These are phyloP conservation scores for Sapajus apella DNA, from an alignment of 2,113 vertebrate species.

Conservation along the genomic window DNA sequence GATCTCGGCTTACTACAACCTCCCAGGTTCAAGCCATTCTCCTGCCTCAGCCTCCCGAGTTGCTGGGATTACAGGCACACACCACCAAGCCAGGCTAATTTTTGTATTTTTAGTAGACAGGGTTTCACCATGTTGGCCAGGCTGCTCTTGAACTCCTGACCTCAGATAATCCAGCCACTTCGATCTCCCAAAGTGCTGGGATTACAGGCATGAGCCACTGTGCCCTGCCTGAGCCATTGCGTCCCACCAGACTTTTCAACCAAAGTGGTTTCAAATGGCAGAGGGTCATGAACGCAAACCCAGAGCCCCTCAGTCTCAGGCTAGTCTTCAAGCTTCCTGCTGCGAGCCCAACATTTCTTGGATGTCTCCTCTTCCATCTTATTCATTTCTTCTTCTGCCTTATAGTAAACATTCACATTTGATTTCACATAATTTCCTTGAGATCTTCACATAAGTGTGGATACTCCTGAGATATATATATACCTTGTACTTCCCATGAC, in stretches of 20 bases:
- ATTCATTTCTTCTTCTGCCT: not conserved
- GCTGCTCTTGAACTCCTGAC: too few relatives aligned
- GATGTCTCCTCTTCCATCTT: not conserved
- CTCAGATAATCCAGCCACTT: too few relatives aligned
- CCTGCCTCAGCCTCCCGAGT: too few relatives aligned
- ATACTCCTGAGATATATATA: not conserved
- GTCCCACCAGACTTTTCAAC: not conserved
- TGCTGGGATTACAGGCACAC: too few relatives aligned
- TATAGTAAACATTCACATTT: not conserved
- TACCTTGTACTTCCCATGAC: not conserved
- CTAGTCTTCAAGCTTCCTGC: not conserved
- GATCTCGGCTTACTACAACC: too few relatives aligned
- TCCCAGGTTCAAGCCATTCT: too few relatives aligned
- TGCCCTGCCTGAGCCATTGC: too few relatives aligned
- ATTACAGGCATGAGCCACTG: too few relatives aligned
- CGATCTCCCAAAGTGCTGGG: too few relatives aligned
- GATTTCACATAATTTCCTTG: not conserved
- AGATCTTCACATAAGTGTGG: not conserved
- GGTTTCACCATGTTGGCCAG: too few relatives aligned
- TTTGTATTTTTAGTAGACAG: too few relatives aligned
- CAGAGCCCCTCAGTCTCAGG: not conserved
- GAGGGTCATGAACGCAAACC: not conserved
- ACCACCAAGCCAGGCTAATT: too few relatives aligned
- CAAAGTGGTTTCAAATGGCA: not conserved
- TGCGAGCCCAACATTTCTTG: not conserved